A percentile compares a stretch with the other conserved stretches of the same genome.
Conservation (phyloP, 2,888 invertebrate genomes). For the Odiellus spinosus region DNA sequence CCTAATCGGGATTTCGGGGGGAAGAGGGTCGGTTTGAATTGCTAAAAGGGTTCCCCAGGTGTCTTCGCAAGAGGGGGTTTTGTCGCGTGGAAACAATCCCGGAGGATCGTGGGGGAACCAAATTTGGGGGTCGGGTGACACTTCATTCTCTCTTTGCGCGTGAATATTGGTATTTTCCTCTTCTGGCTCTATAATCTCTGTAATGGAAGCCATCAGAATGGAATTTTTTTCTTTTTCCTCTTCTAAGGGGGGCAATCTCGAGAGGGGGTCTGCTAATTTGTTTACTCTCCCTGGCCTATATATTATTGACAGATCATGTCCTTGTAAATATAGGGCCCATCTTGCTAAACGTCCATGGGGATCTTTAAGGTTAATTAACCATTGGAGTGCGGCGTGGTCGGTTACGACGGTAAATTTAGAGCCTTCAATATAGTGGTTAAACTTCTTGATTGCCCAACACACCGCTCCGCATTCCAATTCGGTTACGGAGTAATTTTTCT, state of each 20-base stretch:
- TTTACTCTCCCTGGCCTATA: constrained; percentile 30
- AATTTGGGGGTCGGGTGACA: too few species aligned
- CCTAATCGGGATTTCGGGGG: too few species aligned
- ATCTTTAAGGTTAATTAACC: constrained; percentile 30
- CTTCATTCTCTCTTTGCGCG: too few species aligned
- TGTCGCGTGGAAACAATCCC: too few species aligned
- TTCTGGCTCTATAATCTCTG: too few species aligned
- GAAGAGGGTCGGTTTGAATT: too few species aligned
- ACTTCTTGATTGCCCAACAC: constrained; percentile 29
- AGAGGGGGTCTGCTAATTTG: constrained; percentile 28
- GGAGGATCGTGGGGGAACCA: too few species aligned
- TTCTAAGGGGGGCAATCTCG: constrained; percentile 11
- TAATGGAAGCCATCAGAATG: too few species aligned
- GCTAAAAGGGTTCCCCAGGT: too few species aligned
- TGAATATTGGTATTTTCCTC: too few species aligned
- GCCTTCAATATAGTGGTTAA: constrained; percentile 30
- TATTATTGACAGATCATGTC: constrained; percentile 27
- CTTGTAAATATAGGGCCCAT: constrained; percentile 32
- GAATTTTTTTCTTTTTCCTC: too few species aligned
- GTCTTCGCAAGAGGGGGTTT: too few species aligned
- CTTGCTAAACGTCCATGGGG: constrained; percentile 30
- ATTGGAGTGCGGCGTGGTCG: constrained; percentile 35
- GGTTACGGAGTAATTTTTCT: constrained; percentile 28
- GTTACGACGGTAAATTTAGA: constrained; percentile 26
- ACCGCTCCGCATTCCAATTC: constrained; percentile 30